Evolutionary conservation across 2,797 vertebrate species (phyloP).

Genomic region (Remorina albescens): DNA sequence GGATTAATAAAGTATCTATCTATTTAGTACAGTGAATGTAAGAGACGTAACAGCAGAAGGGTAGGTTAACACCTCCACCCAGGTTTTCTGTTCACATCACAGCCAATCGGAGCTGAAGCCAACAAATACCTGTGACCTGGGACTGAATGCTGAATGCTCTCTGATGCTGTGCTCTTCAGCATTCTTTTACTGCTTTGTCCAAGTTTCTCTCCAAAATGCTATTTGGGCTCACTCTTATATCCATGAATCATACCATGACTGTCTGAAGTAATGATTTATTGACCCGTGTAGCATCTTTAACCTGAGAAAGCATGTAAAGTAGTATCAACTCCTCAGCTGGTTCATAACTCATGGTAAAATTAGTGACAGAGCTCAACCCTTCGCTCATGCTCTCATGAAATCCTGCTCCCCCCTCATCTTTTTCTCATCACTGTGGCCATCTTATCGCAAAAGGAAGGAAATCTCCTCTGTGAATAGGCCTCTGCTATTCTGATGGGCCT

Average conservation of each 20-base stretch:
- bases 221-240: neutral
- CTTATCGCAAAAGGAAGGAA: neutral
- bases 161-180: too few species aligned
- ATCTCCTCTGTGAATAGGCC: neutral
- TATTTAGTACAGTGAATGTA: too few species aligned
- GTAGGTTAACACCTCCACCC: too few species aligned
- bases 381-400: neutral
- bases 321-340: neutral
- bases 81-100: too few species aligned
- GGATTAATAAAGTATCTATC: too few species aligned
- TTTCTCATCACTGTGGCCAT: neutral
- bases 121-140: too few species aligned
- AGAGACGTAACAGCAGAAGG: too few species aligned
- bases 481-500: neutral
- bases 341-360: neutral
- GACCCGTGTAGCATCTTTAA: neutral
- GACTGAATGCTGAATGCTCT: too few species aligned
- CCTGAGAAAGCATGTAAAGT: neutral
- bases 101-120: too few species aligned
- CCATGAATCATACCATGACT: neutral
- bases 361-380: neutral
- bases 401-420: neutral
- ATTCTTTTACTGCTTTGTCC: too few species aligned
- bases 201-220: neutral
- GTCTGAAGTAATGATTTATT: conserved; percentile 2